A percentile compares a stretch with the other conserved stretches of the same genome.
Evolutionary conservation across 2,113 vertebrate genomes (phyloP).

Genomic region (Cyprinodon variegatus): DNA sequence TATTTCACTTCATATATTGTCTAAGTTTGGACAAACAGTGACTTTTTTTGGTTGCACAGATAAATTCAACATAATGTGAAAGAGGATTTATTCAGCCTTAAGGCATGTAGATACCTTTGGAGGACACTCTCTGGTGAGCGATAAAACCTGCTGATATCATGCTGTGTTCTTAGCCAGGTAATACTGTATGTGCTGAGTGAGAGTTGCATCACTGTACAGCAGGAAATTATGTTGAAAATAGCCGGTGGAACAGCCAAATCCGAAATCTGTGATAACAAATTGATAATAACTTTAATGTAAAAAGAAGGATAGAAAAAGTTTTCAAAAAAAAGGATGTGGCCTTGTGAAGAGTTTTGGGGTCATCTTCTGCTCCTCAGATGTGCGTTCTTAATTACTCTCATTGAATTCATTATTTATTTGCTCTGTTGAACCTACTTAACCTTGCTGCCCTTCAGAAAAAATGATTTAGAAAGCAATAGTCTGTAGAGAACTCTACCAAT

Average conservation of each 20-base stretch:
- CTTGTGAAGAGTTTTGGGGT: conserved; percentile 39
- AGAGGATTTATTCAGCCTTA: too few species aligned
- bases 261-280: neutral
- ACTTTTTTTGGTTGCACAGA: too few species aligned
- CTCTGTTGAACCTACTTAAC: conserved; percentile 74
- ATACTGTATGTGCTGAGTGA: conserved; percentile 21
- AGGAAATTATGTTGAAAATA: conserved; percentile 20
- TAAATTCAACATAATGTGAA: too few species aligned
- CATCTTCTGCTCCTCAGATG: conserved; percentile 54
- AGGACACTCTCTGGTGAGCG: neutral
- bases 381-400: conserved; percentile 76
- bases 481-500: conserved; percentile 40
- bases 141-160: conserved; percentile 6
- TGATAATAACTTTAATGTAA: neutral
- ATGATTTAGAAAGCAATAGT: conserved; percentile 53
- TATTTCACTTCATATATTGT: too few species aligned
- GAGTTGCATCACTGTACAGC: neutral
- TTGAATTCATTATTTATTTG: conserved; percentile 78
- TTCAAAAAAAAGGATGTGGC: conserved; percentile 15
- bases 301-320: neutral
- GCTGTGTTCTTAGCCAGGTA: conserved; percentile 4
- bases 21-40: too few species aligned
- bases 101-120: too few species aligned
- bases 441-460: conserved; percentile 60
- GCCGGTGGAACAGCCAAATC: conserved; percentile 4